Base-by-base conservation (phyloP, 2,797 vertebrate genomes). In the Muscicapa striata region DNA sequence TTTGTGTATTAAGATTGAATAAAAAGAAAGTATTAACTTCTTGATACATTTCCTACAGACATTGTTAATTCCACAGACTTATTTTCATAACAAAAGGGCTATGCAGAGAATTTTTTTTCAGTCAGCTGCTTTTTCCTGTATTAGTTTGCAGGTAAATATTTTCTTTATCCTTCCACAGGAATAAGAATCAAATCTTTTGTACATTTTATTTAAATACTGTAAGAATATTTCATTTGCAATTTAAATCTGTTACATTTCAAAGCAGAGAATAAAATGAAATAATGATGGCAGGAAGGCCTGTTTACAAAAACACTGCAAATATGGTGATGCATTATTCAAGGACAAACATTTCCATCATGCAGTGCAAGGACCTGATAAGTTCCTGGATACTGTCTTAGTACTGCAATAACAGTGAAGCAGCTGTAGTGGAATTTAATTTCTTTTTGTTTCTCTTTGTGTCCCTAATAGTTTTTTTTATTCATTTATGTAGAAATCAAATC, bases 251-350 rank as follows among this genome's bases (percentile, higher is more conserved):
- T 94, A 61, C 32, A 68, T 85, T 69, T 89, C 68, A 68, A 90
- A 89, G 67, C 11, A 85, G 68, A 87, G 24, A 79, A 92, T 79
- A 85, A 77, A 86, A 90, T 40, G 45, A 92, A 87, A 80, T 82
- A 69, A 84, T 61, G 40, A 73, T 29, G 54, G 46, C 26, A 68
- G 83, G 61, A 94, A 94, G 49, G 55, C 11, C 19, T 74, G 58
- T 83, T 92, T 80, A 29, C 74, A 80, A 84, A 90, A 89, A 63
- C 61, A 63, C 45, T 62, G 58, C 17, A 52, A 73, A 82, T 41
- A 19, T 52, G 69, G 10, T 69, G 43, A 82, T 90, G 72, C 58
- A 92, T 94, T 92, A 92, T 91, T 94, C 81, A 90, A 93, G 41
- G 34, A 62, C 21, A 59, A 87, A 48, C 23, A 32, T 85, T 80